These are phyloP conservation scores for Acronicta psi DNA, from an alignment of 2,888 invertebrate species.

Conservation along the genomic window DNA sequence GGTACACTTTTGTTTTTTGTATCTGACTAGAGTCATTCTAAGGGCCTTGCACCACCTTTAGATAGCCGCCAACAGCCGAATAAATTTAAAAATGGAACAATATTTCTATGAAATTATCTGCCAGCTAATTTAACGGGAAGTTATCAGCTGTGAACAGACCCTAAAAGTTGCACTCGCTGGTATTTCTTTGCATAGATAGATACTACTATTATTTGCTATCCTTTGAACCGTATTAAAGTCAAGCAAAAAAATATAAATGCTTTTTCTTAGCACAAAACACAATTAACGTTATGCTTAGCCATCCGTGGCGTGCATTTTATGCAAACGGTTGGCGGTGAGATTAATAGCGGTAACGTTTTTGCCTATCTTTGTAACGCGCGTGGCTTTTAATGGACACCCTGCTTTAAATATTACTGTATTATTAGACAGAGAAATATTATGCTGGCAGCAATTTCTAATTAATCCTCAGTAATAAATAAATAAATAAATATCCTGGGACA, in stretches of 20 bases:
- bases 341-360: conserved; percentile 61
- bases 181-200: too few species aligned
- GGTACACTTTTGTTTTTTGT: too few species aligned
- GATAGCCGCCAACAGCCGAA: too few species aligned
- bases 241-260: conserved; percentile 22
- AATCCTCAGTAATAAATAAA: too few species aligned
- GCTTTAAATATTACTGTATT: conserved; percentile 12
- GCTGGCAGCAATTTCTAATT: neutral
- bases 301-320: conserved; percentile 54
- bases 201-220: conserved; percentile 20
- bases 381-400: conserved; percentile 12
- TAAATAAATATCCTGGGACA: too few species aligned
- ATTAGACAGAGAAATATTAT: neutral
- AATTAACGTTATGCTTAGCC: conserved; percentile 47
- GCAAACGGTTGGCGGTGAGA: conserved; percentile 51
- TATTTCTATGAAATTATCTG: too few species aligned
- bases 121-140: too few species aligned
- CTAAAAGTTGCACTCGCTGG: too few species aligned
- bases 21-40: too few species aligned
- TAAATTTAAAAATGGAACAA: too few species aligned
- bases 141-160: too few species aligned
- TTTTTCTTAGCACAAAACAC: conserved; percentile 50
- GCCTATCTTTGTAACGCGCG: conserved; percentile 16
- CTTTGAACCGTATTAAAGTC: conserved; percentile 17
- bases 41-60: too few species aligned